Percentiles rank a stretch among this genome's conserved stretches.
Conservation (phyloP, 2,797 vertebrate genomes). For the Brotula barbata region DNA sequence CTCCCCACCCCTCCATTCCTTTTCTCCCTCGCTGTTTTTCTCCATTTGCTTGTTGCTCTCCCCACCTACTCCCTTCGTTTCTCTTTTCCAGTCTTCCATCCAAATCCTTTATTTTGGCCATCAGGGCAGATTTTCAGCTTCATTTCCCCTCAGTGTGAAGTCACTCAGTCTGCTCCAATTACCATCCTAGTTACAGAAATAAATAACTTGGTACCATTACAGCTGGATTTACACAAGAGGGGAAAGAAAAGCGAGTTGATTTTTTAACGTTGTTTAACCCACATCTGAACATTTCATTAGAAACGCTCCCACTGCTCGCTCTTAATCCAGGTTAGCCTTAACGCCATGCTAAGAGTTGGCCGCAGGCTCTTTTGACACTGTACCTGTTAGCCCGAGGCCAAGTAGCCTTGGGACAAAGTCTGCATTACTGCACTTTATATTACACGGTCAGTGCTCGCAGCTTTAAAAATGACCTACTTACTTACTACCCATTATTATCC, state of each 20-base stretch:
- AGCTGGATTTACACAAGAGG: slow-evolving; percentile 63
- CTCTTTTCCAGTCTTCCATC: slow-evolving; percentile 70
- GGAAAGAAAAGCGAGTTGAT: slow-evolving; percentile 28
- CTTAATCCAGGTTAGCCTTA: slow-evolving; percentile 33
- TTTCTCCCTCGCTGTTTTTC: slow-evolving; percentile 26
- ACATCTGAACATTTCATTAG: slow-evolving; percentile 64
- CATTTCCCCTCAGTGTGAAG: slow-evolving; percentile 77
- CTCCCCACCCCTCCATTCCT: slow-evolving; percentile 14
- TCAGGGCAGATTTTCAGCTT: slow-evolving; percentile 75
- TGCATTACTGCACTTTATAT: slow-evolving; percentile 16
- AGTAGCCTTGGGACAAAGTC: slow-evolving; percentile 25
- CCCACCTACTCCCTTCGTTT: slow-evolving; percentile 3
- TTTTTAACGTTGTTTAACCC: slow-evolving; percentile 59
- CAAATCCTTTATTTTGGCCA: slow-evolving; percentile 77
- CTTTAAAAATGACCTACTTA: slow-evolving; percentile 6
- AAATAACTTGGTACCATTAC: slow-evolving; percentile 67
- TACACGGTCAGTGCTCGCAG: slow-evolving; percentile 14
- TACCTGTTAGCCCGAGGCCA: slow-evolving; percentile 50
- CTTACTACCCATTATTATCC: slow-evolving; percentile 2
- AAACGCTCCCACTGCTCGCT: slow-evolving; percentile 33
- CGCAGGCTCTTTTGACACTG: slow-evolving; percentile 32
- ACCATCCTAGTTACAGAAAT: slow-evolving; percentile 72
- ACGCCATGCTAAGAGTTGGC: slow-evolving; percentile 36
- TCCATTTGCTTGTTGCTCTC: slow-evolving; percentile 1
- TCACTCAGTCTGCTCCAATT: slow-evolving; percentile 75